Evolutionary conservation across 1,140 invertebrate genomes (phyloP).

Genomic region (Goniozus legneri): DNA sequence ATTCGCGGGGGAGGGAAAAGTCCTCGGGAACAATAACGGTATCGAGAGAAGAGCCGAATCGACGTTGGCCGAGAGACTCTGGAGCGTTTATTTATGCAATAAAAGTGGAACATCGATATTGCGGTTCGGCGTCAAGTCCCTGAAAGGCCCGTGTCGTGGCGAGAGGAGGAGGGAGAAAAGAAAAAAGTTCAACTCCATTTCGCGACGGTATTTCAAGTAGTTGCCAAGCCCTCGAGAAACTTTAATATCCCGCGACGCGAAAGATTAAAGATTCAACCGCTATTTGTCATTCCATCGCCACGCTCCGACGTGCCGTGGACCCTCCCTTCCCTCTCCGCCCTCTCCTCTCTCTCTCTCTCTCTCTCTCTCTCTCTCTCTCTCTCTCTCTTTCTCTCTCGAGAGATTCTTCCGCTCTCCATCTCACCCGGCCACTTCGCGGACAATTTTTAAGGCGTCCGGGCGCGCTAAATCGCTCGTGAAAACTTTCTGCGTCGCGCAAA

Average conservation of each 20-base stretch:
- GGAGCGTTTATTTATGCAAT: conserved; percentile 30
- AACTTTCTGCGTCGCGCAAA: too few relatives aligned
- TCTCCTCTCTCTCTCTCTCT: not conserved
- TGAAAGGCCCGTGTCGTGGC: conserved; percentile 4
- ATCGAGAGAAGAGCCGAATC: not conserved
- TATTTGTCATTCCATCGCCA: conserved; percentile 41
- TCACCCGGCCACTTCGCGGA: conserved; percentile 7
- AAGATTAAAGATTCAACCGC: conserved; percentile 44
- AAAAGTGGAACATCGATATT: conserved; percentile 29
- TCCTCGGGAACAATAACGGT: too few relatives aligned
- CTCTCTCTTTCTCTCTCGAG: not conserved
- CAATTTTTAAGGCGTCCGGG: conserved; percentile 7
- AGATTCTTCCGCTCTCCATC: not conserved
- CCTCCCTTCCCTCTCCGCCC: conserved; percentile 1
- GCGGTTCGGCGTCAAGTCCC: conserved; percentile 9
- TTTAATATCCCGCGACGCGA: conserved; percentile 38
- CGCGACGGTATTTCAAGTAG: conserved; percentile 32
- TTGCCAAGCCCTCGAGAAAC: conserved; percentile 36
- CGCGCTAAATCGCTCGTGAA: not conserved
- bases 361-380: not conserved
- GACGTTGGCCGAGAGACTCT: not conserved
- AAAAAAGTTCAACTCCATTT: conserved; percentile 36
- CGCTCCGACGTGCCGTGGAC: conserved; percentile 9
- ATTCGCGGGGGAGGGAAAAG: too few relatives aligned
- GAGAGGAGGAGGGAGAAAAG: conserved; percentile 3